Conservation (phyloP, 1,140 invertebrate species). For the Apis dorsata region DNA sequence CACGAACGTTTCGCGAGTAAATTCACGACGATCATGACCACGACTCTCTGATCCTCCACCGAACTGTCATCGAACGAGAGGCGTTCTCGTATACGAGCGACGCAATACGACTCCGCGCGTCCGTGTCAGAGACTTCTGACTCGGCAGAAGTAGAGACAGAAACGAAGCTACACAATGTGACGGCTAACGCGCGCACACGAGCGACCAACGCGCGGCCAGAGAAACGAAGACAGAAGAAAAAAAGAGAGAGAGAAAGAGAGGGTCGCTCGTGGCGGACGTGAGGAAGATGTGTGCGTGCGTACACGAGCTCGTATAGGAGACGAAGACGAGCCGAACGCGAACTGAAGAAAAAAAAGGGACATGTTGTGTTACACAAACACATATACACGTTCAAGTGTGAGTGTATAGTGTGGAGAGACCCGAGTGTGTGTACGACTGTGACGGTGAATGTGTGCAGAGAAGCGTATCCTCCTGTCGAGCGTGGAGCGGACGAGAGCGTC, state of each 20-base stretch:
- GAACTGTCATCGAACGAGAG: slow-evolving; percentile 34
- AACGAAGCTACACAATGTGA: slow-evolving; percentile 77
- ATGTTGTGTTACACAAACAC: background rate
- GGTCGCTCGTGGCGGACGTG: slow-evolving; percentile 8
- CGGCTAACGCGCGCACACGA: slow-evolving; percentile 69
- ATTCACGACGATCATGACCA: background rate
- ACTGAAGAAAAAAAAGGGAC: slow-evolving; percentile 45
- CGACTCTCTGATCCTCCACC: background rate
- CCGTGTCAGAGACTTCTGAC: slow-evolving; percentile 73
- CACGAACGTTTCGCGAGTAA: slow-evolving; percentile 4
- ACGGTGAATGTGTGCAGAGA: slow-evolving; percentile 76
- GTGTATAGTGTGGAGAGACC: background rate
- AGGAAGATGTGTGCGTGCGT: slow-evolving; percentile 43
- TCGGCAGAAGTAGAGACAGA: slow-evolving; percentile 74
- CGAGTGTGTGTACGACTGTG: slow-evolving; percentile 5
- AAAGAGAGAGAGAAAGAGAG: slow-evolving; percentile 58
- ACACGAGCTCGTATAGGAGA: slow-evolving; percentile 55
- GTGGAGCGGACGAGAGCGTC: slow-evolving; percentile 76
- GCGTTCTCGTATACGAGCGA: slow-evolving; percentile 49
- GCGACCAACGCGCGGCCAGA: slow-evolving; percentile 59
- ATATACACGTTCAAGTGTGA: background rate
- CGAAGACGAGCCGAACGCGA: slow-evolving; percentile 48
- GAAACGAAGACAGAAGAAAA: slow-evolving; percentile 55
- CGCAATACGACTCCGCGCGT: slow-evolving; percentile 69
- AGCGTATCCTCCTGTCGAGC: slow-evolving; percentile 79